Evolutionary conservation across 2,797 vertebrate species (phyloP), one percentile per base, ranked within the genome.

Genomic region (Glossophaga mutica): DNA sequence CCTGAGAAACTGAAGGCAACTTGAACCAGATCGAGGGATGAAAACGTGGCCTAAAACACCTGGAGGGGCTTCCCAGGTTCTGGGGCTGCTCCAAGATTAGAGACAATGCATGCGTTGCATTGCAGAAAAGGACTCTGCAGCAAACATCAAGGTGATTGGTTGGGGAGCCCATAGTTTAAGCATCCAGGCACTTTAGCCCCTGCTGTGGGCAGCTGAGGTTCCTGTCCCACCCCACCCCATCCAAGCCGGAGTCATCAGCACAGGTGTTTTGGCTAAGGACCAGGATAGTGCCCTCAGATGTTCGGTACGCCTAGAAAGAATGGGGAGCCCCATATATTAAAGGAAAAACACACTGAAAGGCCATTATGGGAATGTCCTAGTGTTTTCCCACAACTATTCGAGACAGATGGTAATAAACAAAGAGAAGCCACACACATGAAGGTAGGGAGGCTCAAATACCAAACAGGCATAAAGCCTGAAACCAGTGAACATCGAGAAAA

Each of bases 1-100:
- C 11, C 52, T 73, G 74, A 74, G 16, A 90, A 67, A 83, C 21
- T 46, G 34, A 88, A 90, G 42, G 46, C 34, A 90, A 59, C 67
- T 15, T 34, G 7, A 32, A 86, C 34, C 22, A 39, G 68, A 57
- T 6, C 1, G 1, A 67, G 48, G 10, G 34, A 65, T 19, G 16
- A 78, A 76, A n/a, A 71, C 9, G 9, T 6, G 8, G 6, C 39
- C 88, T 83, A 15, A 71, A 55, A 34, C 0, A 81, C 6, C 59
- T 39, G 5, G 12, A 34, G 16, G 84, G 10, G 42, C 10, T 59
- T 26, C 1, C 32, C 52, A 71, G 21, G 12, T 21, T 50, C 59
- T 39, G 5, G 32, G 29, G 10, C 42, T 9, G 18, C 7, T 29
- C 29, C 8, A 42, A 42, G n/a, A 9, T 46, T 19, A 70, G 78